Evolutionary conservation across 2,797 vertebrate genomes (phyloP).

Genomic region (Pantherophis alleghaniensis): DNA sequence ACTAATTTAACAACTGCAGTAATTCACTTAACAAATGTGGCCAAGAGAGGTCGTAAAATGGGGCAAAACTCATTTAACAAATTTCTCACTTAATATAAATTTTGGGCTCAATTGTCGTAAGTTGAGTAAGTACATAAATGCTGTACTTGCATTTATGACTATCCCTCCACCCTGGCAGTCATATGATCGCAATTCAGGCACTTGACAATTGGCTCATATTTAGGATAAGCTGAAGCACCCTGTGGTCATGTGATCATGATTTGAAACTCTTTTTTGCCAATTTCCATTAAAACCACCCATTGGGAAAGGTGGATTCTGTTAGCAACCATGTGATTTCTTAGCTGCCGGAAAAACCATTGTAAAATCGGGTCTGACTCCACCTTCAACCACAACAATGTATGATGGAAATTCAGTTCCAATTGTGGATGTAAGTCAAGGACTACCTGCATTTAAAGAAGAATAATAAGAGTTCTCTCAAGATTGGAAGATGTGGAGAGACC

Average conservation of each 20-base stretch:
- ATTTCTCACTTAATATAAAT: no score
- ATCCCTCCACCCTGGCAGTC: no score
- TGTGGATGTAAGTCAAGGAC: neutral
- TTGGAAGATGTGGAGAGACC: no score
- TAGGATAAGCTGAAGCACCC: neutral
- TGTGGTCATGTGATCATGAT: neutral
- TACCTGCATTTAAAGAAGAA: constrained; percentile 41
- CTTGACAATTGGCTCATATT: neutral
- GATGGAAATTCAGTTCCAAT: neutral
- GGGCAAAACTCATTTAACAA: no score
- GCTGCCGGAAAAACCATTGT: neutral
- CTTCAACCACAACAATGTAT: neutral
- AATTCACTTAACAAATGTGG: no score
- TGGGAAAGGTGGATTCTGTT: neutral
- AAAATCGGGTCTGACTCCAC: neutral
- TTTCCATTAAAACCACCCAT: neutral
- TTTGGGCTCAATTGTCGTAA: no score
- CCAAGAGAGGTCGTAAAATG: no score
- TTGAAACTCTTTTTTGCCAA: neutral
- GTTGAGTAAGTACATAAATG: no score
- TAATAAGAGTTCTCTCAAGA: constrained; percentile 25
- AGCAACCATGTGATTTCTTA: neutral
- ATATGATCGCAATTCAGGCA: neutral
- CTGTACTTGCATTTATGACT: no score
- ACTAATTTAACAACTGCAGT: no score